Percentiles rank a stretch among this genome's conserved stretches.
phyloP scores from a whole-genome alignment of 2,888 invertebrate genomes.

The Orthonychiurus folsomi region DNA sequence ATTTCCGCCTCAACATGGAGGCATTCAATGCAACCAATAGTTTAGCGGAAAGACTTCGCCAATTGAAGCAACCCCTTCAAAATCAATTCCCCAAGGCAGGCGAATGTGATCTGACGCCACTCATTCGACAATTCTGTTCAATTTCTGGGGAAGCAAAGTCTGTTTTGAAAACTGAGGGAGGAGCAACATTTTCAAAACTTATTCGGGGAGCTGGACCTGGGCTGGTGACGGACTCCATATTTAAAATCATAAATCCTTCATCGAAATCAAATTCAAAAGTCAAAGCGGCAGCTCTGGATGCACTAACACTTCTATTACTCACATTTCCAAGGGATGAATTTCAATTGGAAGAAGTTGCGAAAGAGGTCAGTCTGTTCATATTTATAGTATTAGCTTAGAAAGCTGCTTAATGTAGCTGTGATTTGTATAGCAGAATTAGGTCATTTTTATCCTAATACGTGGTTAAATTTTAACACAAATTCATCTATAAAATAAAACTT shows the following conservation, averaged over 20 bases:
- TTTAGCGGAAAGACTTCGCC: not conserved
- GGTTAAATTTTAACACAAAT: too few species aligned
- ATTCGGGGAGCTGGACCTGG: slow-evolving; percentile 36
- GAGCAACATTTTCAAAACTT: slow-evolving; percentile 30
- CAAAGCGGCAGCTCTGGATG: slow-evolving; percentile 53
- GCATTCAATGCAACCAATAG: not conserved
- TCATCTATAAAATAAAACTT: too few species aligned
- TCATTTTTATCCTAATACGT: too few species aligned
- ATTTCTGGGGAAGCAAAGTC: slow-evolving; percentile 35
- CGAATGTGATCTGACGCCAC: slow-evolving; percentile 30
- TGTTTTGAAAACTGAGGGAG: slow-evolving; percentile 31
- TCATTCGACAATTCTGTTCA: slow-evolving; percentile 33
- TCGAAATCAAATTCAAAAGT: slow-evolving; percentile 10
- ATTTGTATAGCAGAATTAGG: too few species aligned
- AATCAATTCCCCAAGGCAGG: not conserved
- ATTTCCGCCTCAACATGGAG: not conserved
- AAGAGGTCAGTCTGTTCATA: slow-evolving; percentile 40
- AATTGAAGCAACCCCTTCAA: not conserved
- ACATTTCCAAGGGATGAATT: slow-evolving; percentile 70
- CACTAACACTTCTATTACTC: slow-evolving; percentile 65
- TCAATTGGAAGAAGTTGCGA: slow-evolving; percentile 48
- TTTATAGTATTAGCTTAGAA: not conserved
- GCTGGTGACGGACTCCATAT: slow-evolving; percentile 31
- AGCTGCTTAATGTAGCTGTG: too few species aligned
- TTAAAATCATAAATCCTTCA: slow-evolving; percentile 30